A percentile compares a stretch with the other conserved stretches of the same genome.
Conservation (phyloP, 2,888 invertebrate species). For the Gymnocheta viridis region DNA sequence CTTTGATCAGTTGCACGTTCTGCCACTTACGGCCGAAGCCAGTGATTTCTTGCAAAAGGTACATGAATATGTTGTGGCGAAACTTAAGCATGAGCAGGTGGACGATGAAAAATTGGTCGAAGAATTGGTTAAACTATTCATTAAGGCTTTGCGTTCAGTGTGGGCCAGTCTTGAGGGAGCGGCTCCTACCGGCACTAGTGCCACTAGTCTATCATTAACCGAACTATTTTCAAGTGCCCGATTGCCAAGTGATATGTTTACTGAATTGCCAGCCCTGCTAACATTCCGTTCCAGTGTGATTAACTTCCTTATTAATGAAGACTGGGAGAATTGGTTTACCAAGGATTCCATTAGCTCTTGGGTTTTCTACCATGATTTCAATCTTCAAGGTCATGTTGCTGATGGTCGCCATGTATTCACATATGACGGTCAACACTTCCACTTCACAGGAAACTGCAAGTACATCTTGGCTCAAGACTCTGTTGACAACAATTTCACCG, state of each 20-base stretch:
- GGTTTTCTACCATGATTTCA: conserved; percentile 86
- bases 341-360: conserved; percentile 73
- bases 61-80: conserved; percentile 86
- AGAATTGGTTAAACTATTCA: conserved; percentile 84
- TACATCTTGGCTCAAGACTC: conserved; percentile 93
- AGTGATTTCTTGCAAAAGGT: conserved; percentile 85
- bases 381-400: conserved; percentile 87
- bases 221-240: conserved; percentile 62
- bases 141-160: conserved; percentile 84
- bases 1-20: conserved; percentile 83
- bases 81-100: conserved; percentile 84
- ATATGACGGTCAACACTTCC: conserved; percentile 91
- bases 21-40: conserved; percentile 86
- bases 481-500: conserved; percentile 92
- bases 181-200: conserved; percentile 43
- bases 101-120: conserved; percentile 86
- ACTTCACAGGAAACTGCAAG: conserved; percentile 90
- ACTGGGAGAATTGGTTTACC: conserved; percentile 83
- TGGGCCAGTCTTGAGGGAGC: conserved; percentile 70
- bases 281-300: conserved; percentile 85
- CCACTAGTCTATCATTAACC: conserved; percentile 32
- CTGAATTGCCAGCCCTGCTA: conserved; percentile 84
- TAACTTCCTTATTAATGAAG: conserved; percentile 84
- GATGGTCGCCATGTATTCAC: conserved; percentile 94
- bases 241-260: conserved; percentile 77